Conservation (phyloP, 2,113 vertebrate species). For the Aspiorhynchus laticeps region DNA sequence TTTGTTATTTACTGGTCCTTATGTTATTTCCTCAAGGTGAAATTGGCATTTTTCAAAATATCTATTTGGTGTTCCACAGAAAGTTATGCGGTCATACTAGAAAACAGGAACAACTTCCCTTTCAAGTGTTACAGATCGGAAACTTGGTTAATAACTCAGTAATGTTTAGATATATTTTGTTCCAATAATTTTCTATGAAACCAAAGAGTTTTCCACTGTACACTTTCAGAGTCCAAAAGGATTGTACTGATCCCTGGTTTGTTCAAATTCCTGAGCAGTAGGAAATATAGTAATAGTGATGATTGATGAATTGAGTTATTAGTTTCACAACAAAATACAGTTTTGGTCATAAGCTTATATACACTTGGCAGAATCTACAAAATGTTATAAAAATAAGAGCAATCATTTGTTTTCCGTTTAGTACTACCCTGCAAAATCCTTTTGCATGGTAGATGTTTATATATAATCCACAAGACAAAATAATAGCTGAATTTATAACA, state of each 20-base stretch:
- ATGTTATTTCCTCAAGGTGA: too few relatives aligned
- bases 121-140: neutral
- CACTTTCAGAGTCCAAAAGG: neutral
- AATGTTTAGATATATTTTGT: neutral
- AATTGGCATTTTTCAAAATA: neutral
- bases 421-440: neutral
- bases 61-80: neutral
- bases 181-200: neutral
- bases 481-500: neutral
- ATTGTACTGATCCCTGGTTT: neutral
- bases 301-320: neutral
- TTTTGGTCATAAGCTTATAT: neutral
- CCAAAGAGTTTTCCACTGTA: neutral
- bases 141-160: neutral
- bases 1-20: neutral
- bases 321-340: neutral
- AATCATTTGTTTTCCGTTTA: too few relatives aligned
- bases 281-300: neutral
- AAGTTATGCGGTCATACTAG: neutral
- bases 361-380: neutral
- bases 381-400: too few relatives aligned
- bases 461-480: neutral
- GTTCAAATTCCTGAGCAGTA: neutral
- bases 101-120: neutral
- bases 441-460: neutral